Base-by-base conservation (phyloP, 2,888 invertebrate species). In the Agriotes lineatus region DNA sequence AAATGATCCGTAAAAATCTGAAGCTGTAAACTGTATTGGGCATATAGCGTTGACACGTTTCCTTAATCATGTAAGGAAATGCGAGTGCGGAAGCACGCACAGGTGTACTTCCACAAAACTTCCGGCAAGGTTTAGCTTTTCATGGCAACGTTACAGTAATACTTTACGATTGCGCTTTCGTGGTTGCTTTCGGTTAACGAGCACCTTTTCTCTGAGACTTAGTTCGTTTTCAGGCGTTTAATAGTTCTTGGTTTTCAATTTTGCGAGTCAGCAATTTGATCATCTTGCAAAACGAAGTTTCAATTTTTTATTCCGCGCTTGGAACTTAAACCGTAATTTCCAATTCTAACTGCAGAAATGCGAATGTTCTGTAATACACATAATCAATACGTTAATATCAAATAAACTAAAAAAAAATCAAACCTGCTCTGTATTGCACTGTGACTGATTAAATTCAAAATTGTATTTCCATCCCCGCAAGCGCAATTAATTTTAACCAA, bases 91-190 rank as follows among this genome's bases (percentile, higher is more conserved):
- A 54, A 54, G 19, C 54, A 54, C 4, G 35, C 30, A 25, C 50
- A 50, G 14, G 14, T 33, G 18, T 33, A 54, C 35, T 35, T 3
- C n/a, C 35, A 5, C 54, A 4, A 30, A 54, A 35, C 30, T 16
- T 54, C 25, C 54, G 30, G 33, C 9, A 35, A 35, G 30, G 16
- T 54, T 33, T 35, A 54, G 30, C 52, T 52, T 52, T 22, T 1
- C 22, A 42, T 3, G 25, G 25, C 4, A 25, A 25, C 25, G 25
- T 25, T 7, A 25, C 25, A 5, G 4, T 25, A 25, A 25, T 25
- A 25, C 25, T 25, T 25, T 25, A 25, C 7, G 25, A 25, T 25
- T 25, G 25, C 25, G 4, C 25, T 25, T 25, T 25, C 25, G 25
- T 7, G 3, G 7, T 25, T 7, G 25, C 7, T 5, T 7, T 25